These are phyloP conservation scores for Indicator maculatus DNA, from an alignment of 2,113 vertebrate genomes.

Conservation along the genomic window DNA sequence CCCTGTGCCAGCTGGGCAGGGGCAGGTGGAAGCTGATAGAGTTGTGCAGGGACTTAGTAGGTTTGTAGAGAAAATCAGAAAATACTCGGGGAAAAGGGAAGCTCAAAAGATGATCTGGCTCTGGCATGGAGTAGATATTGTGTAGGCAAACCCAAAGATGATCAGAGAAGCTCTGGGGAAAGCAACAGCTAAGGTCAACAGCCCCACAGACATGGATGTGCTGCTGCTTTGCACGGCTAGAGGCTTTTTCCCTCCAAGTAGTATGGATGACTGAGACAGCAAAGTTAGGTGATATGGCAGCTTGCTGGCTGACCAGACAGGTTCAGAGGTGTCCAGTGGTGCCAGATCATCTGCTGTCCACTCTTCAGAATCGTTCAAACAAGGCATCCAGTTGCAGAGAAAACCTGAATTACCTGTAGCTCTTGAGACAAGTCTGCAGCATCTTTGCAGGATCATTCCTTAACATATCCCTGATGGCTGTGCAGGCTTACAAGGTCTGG, in stretches of 20 bases:
- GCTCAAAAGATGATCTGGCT: neutral
- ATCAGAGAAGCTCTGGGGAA: neutral
- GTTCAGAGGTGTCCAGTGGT: neutral
- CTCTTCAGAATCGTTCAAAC: neutral
- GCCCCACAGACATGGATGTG: accelerated
- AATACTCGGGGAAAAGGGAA: neutral
- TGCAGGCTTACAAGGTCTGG: neutral
- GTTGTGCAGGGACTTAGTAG: neutral
- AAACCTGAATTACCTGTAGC: neutral
- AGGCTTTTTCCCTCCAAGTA: neutral
- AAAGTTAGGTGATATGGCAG: neutral
- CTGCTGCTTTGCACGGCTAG: neutral
- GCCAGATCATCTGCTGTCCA: neutral
- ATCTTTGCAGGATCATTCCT: neutral
- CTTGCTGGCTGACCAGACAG: neutral
- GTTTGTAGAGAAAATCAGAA: neutral
- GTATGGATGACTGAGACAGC: neutral
- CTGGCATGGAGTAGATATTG: neutral
- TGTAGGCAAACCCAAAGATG: neutral
- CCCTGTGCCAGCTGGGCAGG: neutral
- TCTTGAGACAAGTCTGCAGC: neutral
- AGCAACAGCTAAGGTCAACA: neutral
- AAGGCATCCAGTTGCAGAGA: neutral
- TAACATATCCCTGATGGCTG: neutral
- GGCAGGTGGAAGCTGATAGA: neutral